Base-by-base conservation (phyloP, 2,797 vertebrate genomes). In the Astyanax mexicanus region DNA sequence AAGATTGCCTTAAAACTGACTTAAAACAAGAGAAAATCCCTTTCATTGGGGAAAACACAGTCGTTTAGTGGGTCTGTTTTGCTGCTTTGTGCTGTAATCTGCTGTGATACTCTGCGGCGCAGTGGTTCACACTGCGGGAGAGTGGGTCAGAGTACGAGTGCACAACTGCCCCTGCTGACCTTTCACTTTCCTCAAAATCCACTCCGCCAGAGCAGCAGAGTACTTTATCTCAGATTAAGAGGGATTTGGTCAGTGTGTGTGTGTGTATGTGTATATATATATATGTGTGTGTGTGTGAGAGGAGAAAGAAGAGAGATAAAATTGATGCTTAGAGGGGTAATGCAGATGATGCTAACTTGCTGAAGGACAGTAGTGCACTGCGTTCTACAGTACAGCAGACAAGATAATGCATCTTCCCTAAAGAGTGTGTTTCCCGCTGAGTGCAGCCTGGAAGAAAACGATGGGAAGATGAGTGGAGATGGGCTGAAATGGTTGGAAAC, bases 181-280 rank as follows among this genome's bases (percentile, higher is more conserved):
- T 70, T 58, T 57, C 70, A 42, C 70, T 77, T 35, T 77, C 68
- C 47, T 74, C 54, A 69, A 73, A 80, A 77, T 74, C 79, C 58
- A 74, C 71, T 74, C 42, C 11, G 32, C 51, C 45, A 51, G 67
- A 37, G 42, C 32, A 8, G 57, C 35, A 61, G 19, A 66, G 66
- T 72, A 77, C 70, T 66, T 79, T 74, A 51, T 82, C 66, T 74
- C 54, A 44, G 68, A 78, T 79, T 51, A 76, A 49, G 69, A 69
- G 44, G 65, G 60, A 71, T 77, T 77, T 82, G n/a, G 68, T 69
- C 35, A 75, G 25, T 19, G 9, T 62, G 35, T 42, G n/a, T 54
- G 37, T 38, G 19, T 62, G 32, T 60, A 57, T 57, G 58, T 38
- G 38, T 47, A 58, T 55, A n/a, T 25, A 6, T 49, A 27, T 17